Conservation (phyloP, 2,888 invertebrate genomes). For the Nomada fucata region DNA sequence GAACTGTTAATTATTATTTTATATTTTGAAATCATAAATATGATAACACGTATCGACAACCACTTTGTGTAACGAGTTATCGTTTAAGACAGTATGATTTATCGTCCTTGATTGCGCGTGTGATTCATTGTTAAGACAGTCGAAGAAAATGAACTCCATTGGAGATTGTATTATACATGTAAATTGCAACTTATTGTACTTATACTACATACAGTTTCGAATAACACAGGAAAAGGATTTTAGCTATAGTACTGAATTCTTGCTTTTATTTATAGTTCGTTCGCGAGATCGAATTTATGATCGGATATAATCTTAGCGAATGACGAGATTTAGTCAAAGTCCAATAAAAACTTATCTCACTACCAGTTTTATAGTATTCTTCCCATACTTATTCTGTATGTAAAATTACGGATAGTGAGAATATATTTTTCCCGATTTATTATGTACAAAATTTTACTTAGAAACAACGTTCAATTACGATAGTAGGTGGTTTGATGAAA, state of each 20-base stretch:
- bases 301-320: no score
- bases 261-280: no score
- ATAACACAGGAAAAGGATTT: no score
- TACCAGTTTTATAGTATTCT: no score
- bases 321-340: no score
- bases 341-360: no score
- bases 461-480: neutral
- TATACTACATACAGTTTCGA: no score
- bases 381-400: neutral
- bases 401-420: neutral
- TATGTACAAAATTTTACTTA: neutral
- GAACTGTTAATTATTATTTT: no score
- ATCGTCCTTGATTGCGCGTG: constrained; percentile 2
- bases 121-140: neutral
- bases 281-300: no score
- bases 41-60: neutral
- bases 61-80: neutral
- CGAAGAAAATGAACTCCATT: neutral
- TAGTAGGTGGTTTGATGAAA: neutral
- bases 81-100: neutral
- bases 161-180: neutral
- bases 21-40: neutral
- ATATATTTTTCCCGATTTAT: neutral
- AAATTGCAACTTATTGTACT: no score
- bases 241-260: no score